Evolutionary conservation across 1,140 invertebrate species (phyloP).

Genomic region (Diorhabda carinulata): DNA sequence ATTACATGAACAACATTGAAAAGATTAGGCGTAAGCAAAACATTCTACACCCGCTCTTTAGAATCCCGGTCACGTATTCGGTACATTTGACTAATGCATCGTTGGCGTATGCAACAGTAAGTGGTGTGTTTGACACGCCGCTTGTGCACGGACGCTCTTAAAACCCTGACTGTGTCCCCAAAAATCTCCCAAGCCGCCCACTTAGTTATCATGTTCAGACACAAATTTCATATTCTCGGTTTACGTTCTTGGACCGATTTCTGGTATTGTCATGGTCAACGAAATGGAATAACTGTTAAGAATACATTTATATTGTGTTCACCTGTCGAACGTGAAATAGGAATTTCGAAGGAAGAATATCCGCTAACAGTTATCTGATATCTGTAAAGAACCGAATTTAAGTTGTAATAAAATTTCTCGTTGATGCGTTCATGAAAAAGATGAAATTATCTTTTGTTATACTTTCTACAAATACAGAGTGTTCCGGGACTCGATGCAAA

Average conservation of each 20-base stretch:
- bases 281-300: background rate
- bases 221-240: conserved; percentile 11
- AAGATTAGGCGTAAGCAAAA: conserved; percentile 2
- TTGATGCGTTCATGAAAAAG: too few relatives aligned
- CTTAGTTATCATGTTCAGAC: conserved; percentile 16
- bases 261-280: conserved; percentile 1
- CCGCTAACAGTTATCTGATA: too few relatives aligned
- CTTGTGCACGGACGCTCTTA: conserved; percentile 13
- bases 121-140: conserved; percentile 38
- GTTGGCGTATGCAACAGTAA: conserved; percentile 39
- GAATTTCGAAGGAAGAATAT: too few relatives aligned
- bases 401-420: too few relatives aligned
- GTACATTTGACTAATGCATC: conserved; percentile 40
- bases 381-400: too few relatives aligned
- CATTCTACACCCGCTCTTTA: background rate
- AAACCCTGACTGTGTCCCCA: conserved; percentile 8
- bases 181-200: background rate
- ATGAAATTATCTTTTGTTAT: too few relatives aligned
- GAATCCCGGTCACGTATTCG: conserved; percentile 30
- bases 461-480: too few relatives aligned
- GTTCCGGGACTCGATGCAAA: too few relatives aligned
- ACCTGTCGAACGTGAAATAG: too few relatives aligned
- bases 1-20: background rate
- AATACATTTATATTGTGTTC: too few relatives aligned
- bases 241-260: background rate